Percentiles rank a stretch among this genome's conserved stretches.
phyloP scores from a whole-genome alignment of 1,140 invertebrate species.

The Conus betulinus region DNA sequence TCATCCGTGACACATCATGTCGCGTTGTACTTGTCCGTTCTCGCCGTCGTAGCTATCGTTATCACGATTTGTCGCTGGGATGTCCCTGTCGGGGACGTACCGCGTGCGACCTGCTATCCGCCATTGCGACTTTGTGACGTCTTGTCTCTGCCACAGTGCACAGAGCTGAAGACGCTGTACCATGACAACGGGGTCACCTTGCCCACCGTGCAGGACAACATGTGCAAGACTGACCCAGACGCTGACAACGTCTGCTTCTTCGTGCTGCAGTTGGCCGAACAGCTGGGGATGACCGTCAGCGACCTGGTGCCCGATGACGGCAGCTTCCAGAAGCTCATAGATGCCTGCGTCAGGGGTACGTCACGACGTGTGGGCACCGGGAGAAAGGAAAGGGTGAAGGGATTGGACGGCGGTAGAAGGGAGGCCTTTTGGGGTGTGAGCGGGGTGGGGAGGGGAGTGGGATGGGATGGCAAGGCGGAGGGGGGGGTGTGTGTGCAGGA shows the following conservation, averaged over 20 bases:
- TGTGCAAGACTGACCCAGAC: background rate
- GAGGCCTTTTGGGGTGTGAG: too few species aligned
- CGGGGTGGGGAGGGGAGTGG: too few species aligned
- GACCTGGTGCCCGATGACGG: background rate
- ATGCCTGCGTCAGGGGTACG: background rate
- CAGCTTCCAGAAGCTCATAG: background rate
- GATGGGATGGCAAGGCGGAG: too few species aligned
- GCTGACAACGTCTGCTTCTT: conserved; percentile 8
- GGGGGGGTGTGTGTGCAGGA: too few species aligned
- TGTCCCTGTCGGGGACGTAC: too few species aligned
- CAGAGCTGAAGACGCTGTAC: background rate
- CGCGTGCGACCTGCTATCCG: too few species aligned
- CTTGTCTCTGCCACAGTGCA: background rate
- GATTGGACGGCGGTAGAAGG: too few species aligned
- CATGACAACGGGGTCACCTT: background rate
- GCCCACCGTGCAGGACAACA: background rate
- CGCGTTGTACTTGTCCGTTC: too few species aligned
- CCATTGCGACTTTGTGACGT: background rate
- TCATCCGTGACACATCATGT: too few species aligned
- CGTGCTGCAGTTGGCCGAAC: background rate
- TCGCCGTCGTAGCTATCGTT: too few species aligned
- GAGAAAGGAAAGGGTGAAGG: too few species aligned
- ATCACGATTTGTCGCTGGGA: too few species aligned
- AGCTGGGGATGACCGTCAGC: background rate
- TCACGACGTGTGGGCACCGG: background rate